phyloP scores from a whole-genome alignment of 2,113 vertebrate genomes.

The Malurus cyaneus region DNA sequence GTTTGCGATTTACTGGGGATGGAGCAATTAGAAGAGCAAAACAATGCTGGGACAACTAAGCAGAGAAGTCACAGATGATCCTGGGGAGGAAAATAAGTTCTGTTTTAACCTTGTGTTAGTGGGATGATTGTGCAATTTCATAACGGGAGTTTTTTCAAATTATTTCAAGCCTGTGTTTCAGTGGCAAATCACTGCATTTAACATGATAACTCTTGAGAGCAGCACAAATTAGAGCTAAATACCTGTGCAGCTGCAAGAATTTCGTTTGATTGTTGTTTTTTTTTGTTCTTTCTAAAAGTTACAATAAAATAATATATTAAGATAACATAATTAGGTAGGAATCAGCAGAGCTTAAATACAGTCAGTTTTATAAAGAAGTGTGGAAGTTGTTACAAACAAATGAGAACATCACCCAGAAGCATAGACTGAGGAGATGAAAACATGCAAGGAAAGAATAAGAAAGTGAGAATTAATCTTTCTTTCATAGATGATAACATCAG shows the following conservation, averaged over 20 bases:
- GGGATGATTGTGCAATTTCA: not conserved
- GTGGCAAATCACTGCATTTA: slow-evolving; percentile 17
- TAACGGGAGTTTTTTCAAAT: slow-evolving; percentile 13
- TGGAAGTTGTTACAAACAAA: not conserved
- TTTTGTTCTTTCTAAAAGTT: slow-evolving; percentile 24
- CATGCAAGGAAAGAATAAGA: not conserved
- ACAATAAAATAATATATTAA: slow-evolving; percentile 48
- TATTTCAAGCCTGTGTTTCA: slow-evolving; percentile 17
- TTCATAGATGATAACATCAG: not conserved
- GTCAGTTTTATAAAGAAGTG: not conserved
- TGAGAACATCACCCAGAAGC: slow-evolving; percentile 10
- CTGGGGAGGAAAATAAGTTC: not conserved
- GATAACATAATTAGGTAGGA: slow-evolving; percentile 42
- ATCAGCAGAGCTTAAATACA: slow-evolving; percentile 32
- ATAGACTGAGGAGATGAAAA: slow-evolving; percentile 1
- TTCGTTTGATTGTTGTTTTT: slow-evolving; percentile 39
- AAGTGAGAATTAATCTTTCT: slow-evolving; percentile 6
- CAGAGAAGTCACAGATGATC: not conserved
- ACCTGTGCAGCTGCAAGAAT: slow-evolving; percentile 32
- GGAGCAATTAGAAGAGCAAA: not conserved
- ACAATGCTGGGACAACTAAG: not conserved
- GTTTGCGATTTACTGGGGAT: not conserved
- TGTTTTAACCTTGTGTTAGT: not conserved
- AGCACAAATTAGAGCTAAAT: slow-evolving; percentile 46
- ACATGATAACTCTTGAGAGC: slow-evolving; percentile 31